phyloP scores from a whole-genome alignment of 2,888 invertebrate genomes.

The Ariolimax columbianus region DNA sequence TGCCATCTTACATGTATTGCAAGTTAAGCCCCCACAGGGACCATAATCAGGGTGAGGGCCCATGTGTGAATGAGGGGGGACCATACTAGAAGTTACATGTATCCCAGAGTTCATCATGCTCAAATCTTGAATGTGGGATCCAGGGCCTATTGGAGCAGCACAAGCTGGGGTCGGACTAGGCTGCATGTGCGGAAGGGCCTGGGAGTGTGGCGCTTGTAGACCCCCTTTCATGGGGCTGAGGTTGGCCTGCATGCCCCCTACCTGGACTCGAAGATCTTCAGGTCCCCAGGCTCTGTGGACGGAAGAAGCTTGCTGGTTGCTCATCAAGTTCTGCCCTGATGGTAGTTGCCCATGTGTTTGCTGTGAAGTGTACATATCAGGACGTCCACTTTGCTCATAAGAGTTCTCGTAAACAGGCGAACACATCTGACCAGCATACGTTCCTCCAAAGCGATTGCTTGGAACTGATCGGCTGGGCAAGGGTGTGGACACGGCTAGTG shows the following conservation, averaged over 20 bases:
- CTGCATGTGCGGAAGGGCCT: constrained; percentile 53
- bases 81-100: constrained; percentile 18
- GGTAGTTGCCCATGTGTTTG: neutral
- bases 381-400: constrained; percentile 20
- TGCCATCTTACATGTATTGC: constrained; percentile 38
- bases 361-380: constrained; percentile 34
- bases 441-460: neutral
- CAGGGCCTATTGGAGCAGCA: constrained; percentile 49
- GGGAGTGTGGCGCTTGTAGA: constrained; percentile 32
- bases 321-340: constrained; percentile 19
- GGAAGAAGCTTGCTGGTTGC: constrained; percentile 25
- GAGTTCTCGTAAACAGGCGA: constrained; percentile 37
- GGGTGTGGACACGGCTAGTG: constrained; percentile 47
- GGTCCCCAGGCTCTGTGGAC: constrained; percentile 41
- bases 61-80: constrained; percentile 38
- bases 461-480: constrained; percentile 25
- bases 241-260: constrained; percentile 28
- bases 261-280: constrained; percentile 47
- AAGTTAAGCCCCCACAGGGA: constrained; percentile 49
- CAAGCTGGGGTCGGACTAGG: constrained; percentile 47
- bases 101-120: constrained; percentile 21
- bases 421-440: constrained; percentile 34
- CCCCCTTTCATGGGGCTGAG: constrained; percentile 47
- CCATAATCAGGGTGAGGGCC: constrained; percentile 53
- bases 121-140: constrained; percentile 51